Percentiles rank a stretch among this genome's conserved stretches.
These are phyloP conservation scores for Drosophila peninsularis DNA, from an alignment of 2,888 invertebrate genomes.

Conservation along the genomic window DNA sequence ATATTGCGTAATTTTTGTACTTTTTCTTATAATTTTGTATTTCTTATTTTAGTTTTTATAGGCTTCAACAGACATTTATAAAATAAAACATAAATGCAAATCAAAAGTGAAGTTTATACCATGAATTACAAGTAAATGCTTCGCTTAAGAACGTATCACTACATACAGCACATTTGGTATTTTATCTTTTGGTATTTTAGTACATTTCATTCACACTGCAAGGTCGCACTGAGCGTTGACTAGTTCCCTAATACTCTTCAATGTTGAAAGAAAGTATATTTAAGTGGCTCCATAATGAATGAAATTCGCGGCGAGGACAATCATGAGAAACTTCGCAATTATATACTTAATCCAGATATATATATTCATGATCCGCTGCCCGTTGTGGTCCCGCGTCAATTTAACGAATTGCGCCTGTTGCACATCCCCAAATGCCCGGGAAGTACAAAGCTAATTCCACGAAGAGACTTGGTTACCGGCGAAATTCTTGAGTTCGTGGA, in stretches of 20 bases:
- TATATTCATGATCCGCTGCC: slow-evolving; percentile 83
- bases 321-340: slow-evolving; percentile 70
- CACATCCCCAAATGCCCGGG: slow-evolving; percentile 76
- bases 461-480: slow-evolving; percentile 90
- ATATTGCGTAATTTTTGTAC: neutral
- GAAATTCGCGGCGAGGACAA: slow-evolving; percentile 56
- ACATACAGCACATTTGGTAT: slow-evolving; percentile 2
- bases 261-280: neutral
- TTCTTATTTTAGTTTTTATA: neutral
- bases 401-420: slow-evolving; percentile 76
- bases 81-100: neutral
- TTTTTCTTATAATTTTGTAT: neutral
- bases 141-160: neutral
- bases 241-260: neutral
- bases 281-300: slow-evolving; percentile 35
- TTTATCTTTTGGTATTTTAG: slow-evolving; percentile 12
- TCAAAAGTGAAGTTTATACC: neutral
- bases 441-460: slow-evolving; percentile 82
- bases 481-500: slow-evolving; percentile 90
- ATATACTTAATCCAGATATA: slow-evolving; percentile 82
- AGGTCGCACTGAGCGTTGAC: slow-evolving; percentile 17
- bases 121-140: neutral
- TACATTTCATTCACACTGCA: neutral
- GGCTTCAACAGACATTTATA: neutral
- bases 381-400: slow-evolving; percentile 78